phyloP scores from a whole-genome alignment of 1,140 invertebrate species.

The Drosophila ananassae region DNA sequence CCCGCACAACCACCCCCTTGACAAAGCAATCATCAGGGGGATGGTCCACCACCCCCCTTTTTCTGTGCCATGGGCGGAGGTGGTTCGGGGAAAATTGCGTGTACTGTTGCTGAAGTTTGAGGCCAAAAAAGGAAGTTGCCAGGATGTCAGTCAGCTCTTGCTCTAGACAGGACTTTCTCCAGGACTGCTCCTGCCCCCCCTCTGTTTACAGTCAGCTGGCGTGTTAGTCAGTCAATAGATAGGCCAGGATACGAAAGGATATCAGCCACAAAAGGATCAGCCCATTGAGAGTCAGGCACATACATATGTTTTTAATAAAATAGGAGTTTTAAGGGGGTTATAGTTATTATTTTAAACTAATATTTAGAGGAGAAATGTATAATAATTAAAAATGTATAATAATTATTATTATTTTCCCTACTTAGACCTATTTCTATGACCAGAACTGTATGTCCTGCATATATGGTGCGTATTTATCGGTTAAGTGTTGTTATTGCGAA shows the following conservation, averaged over 20 bases:
- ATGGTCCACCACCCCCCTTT: neutral
- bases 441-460: neutral
- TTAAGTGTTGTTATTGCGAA: constrained; percentile 38
- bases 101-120: constrained; percentile 61
- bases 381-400: too few relatives aligned
- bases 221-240: constrained; percentile 73
- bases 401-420: too few relatives aligned
- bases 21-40: constrained; percentile 28
- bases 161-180: constrained; percentile 11
- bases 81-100: constrained; percentile 68
- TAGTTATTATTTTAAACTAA: too few relatives aligned
- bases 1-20: constrained; percentile 42
- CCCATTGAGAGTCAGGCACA: neutral
- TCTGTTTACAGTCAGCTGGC: constrained; percentile 61
- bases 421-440: neutral
- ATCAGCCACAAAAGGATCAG: constrained; percentile 27
- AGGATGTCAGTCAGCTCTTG: constrained; percentile 51
- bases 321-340: too few relatives aligned
- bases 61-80: neutral
- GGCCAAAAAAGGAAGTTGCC: constrained; percentile 25
- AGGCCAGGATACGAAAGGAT: constrained; percentile 29
- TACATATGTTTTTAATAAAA: neutral
- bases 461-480: constrained; percentile 48
- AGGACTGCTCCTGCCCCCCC: neutral
- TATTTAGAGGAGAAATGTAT: too few relatives aligned